Evolutionary conservation across 2,113 vertebrate species (phyloP).

Genomic region (Tachysurus vachellii): DNA sequence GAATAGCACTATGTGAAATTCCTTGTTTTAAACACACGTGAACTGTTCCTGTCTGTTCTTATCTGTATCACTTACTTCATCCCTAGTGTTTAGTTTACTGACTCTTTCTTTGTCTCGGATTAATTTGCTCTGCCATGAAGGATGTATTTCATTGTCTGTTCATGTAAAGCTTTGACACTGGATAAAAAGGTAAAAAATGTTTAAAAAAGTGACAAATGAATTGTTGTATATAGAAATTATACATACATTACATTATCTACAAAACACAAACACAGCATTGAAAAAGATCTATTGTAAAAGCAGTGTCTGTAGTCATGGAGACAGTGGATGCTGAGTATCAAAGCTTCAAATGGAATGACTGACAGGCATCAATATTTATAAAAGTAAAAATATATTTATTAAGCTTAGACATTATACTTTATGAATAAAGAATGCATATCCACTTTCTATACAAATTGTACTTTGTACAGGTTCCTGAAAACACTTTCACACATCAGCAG

Average conservation of each 20-base stretch:
- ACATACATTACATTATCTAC: not conserved
- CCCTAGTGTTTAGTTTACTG: not conserved
- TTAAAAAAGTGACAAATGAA: not conserved
- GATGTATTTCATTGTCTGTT: not conserved
- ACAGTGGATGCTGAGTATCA: conserved; percentile 60
- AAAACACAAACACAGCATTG: conserved; percentile 1
- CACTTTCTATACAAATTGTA: not conserved
- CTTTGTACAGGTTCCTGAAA: not conserved
- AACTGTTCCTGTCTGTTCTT: not conserved
- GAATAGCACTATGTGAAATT: not conserved
- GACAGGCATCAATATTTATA: conserved; percentile 46
- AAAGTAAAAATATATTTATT: not conserved
- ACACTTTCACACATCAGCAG: conserved; percentile 32
- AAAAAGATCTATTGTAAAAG: conserved; percentile 9
- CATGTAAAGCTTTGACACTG: not conserved
- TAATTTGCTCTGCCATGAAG: not conserved
- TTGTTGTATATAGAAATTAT: no score
- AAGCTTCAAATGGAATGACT: conserved; percentile 55
- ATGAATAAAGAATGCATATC: not conserved
- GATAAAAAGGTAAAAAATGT: no score
- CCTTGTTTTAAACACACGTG: not conserved
- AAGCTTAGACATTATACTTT: not conserved
- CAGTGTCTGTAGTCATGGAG: conserved; percentile 65
- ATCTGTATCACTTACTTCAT: not conserved
- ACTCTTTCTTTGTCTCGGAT: not conserved